Percentiles rank a stretch among this genome's conserved stretches.
Conservation (phyloP, 92 coral and sea anemone species). For the Parazoanthus swiftii region DNA sequence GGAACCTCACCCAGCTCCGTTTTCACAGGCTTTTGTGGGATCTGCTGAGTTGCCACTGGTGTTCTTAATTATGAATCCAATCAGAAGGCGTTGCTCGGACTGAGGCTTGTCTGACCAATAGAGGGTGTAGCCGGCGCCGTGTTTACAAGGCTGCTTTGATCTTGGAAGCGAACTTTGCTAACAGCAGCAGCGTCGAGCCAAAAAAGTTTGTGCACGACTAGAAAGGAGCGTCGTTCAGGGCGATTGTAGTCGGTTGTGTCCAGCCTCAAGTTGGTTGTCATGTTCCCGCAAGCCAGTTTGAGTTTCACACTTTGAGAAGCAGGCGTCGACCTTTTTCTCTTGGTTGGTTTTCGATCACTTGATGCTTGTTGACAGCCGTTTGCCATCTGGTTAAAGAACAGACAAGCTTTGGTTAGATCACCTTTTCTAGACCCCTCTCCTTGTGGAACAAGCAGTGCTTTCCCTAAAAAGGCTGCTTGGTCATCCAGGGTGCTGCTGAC, state of each 20-base stretch:
- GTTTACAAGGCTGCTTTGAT: neutral
- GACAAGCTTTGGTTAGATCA: neutral
- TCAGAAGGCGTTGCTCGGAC: neutral
- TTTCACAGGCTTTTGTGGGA: too few relatives aligned
- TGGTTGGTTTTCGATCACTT: too few relatives aligned
- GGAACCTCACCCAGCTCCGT: too few relatives aligned
- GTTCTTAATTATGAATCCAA: neutral
- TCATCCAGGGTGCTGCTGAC: conserved; percentile 22
- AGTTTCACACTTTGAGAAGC: neutral
- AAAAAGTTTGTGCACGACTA: neutral
- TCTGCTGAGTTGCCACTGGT: neutral
- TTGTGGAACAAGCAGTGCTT: neutral
- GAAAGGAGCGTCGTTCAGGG: neutral
- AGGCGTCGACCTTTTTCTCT: too few relatives aligned
- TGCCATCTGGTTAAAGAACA: neutral
- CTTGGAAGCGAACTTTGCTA: neutral
- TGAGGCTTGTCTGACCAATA: neutral
- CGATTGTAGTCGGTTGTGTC: neutral
- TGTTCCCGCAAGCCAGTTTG: conserved; percentile 7
- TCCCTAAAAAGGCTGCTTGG: conserved; percentile 9
- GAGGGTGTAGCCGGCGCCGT: neutral
- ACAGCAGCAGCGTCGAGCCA: neutral
- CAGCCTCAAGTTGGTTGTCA: conserved; percentile 3
- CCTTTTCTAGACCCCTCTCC: too few relatives aligned
- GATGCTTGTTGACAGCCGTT: too few relatives aligned